Evolutionary conservation across 2,888 invertebrate species (phyloP), one percentile per base, ranked within the genome.

Genomic region (Cabera pusaria): DNA sequence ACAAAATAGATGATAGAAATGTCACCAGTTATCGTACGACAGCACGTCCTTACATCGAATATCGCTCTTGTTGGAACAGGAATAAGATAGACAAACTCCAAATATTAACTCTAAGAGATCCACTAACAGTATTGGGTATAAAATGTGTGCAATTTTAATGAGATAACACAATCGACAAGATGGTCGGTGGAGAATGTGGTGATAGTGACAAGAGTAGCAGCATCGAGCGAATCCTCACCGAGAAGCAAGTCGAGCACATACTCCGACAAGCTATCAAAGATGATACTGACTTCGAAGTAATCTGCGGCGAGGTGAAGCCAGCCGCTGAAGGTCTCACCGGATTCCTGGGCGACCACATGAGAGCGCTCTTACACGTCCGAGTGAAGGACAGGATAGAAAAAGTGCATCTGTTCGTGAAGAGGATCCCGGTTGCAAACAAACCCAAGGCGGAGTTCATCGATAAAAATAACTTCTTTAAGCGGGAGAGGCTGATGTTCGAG

Each of bases 291-390:
- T 38, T 20, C 6, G 21, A 43, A 23, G 6, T 77, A 0, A 16
- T 64, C 0, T 55, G 55, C 0, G 44, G 60, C 9, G 56, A 71
- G 1, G 34, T 75, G n/a, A 56, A 31, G 5, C 57, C 71, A 0
- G 80, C 81, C 0, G 37, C 59, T 0, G 62, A 66, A 0, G 84
- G 84, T 0, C 26, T 85, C 0, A 63, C 71, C 0, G 86, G 86
- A 0, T 84, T 77, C 52, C 63, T 86, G 0, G 85, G 77, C 1
- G 85, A 83, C 28, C 85, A 86, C 43, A 56, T 74, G 6, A 59
- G 68, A 7, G 61, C 65, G 1, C 53, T 56, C 0, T 37, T 86
- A 1, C 44, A 53, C 3, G 65, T 78, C 6, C 41, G 51, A 12
- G 46, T 54, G 0, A 40, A 44, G 1, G 68, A 53, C 0, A n/a